Percentiles rank a stretch among this genome's conserved stretches.
Evolutionary conservation across 1,140 invertebrate species (phyloP).

Genomic region (Telenomus remus): DNA sequence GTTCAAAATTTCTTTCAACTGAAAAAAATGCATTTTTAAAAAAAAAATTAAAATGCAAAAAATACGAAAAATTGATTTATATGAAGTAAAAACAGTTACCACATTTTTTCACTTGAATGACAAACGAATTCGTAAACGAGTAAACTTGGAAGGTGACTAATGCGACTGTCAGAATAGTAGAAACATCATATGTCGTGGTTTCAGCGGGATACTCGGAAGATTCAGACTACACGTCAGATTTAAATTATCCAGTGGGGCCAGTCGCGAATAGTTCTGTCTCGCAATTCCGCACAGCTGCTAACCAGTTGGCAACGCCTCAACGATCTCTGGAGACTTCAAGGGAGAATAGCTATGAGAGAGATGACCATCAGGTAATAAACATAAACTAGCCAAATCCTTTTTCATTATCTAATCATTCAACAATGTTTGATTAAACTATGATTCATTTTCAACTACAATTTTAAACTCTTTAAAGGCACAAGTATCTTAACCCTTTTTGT

Average conservation of each 20-base stretch:
- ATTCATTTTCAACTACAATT: no score
- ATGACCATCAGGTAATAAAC: conserved; percentile 77
- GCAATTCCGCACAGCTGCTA: conserved; percentile 85
- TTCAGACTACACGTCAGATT: conserved; percentile 96
- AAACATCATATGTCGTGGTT: conserved; percentile 61
- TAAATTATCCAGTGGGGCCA: conserved; percentile 93
- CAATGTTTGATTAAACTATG: no score
- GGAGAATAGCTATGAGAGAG: conserved; percentile 89
- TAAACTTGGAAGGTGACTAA: no score
- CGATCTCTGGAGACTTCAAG: conserved; percentile 86
- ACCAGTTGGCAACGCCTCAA: conserved; percentile 86
- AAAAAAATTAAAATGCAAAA: conserved; percentile 2
- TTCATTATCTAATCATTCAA: no score
- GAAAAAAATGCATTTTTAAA: conserved; percentile 13
- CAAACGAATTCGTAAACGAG: neutral
- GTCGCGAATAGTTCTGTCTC: conserved; percentile 90
- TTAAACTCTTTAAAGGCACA: no score
- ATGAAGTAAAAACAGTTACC: neutral
- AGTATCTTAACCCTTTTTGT: no score
- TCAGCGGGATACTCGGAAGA: conserved; percentile 96
- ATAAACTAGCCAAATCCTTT: conserved; percentile 2
- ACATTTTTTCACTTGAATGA: neutral
- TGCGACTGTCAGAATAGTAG: neutral
- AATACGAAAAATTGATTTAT: neutral
- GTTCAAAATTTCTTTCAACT: no score